Base-by-base conservation (phyloP, 2,113 vertebrate species). In the Forbesichthys papilliferus region DNA sequence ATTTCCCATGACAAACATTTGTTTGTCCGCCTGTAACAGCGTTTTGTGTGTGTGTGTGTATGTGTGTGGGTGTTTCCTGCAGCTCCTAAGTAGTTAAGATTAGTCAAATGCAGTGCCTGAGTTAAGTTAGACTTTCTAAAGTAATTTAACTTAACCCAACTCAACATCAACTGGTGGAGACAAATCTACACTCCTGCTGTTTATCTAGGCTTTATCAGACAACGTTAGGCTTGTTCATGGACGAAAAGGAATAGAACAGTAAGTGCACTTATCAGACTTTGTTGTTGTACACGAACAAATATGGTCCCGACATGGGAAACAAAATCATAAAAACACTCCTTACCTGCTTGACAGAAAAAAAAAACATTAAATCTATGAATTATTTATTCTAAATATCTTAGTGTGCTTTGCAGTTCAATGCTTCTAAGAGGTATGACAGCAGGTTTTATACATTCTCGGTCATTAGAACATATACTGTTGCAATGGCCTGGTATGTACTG, bases 401-500 rank as follows among this genome's bases (percentile, higher is more conserved):
- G 68, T n/a, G 68, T 70, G 63, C 75, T n/a, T 80, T 72, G 74
- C 67, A 77, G 68, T 74, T 64, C 42, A 71, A 69, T 68, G 64
- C 74, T 57, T 69, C 62, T 78, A 54, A 72, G 71, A 69, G 69
- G 75, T 71, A 69, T 63, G 78, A 72, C 79, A 80, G 70, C 74
- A 77, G 68, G 64, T 59, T 76, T 72, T 66, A 66, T 60, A 68
- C 64, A 73, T 79, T 61, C 46, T 62, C 33, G 66, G 81, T 82
- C 81, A 68, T 74, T 79, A 81, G 77, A 84, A 61, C 73, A 75
- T 84, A 80, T 74, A 77, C 72, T 73, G 77, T 75, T 75, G 81
- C 81, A 77, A 6, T 82, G 73, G 36, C 46, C 78, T 77, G 61
- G 61, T 55, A 42, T 42, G 36, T 42, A 42, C 2, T 27, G 27